phyloP scores from a whole-genome alignment of 2,113 vertebrate genomes.

The Todiramphus chloris region DNA sequence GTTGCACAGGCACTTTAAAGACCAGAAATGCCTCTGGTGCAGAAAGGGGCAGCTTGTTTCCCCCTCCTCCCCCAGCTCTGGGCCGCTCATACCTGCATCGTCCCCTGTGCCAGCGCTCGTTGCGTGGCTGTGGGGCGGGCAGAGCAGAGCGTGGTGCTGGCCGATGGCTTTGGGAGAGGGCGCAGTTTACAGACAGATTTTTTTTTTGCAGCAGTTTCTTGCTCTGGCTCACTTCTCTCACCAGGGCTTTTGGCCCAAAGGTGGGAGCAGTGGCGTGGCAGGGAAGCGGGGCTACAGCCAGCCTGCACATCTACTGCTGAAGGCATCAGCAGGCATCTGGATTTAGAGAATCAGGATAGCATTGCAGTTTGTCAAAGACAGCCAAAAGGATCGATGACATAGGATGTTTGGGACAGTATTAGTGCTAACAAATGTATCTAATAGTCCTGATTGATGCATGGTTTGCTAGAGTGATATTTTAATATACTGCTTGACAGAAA shows the following conservation, averaged over 20 bases:
- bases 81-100: rapidly evolving
- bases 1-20: neutral
- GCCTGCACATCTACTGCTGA: neutral
- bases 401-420: neutral
- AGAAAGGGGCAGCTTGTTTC: neutral
- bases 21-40: neutral
- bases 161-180: rapidly evolving
- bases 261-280: neutral
- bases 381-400: neutral
- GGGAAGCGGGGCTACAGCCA: neutral
- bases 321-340: neutral
- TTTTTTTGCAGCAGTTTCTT: neutral
- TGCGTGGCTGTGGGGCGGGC: neutral
- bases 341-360: no score
- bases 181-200: neutral
- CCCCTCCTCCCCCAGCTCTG: neutral
- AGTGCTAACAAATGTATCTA: neutral
- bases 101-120: rapidly evolving
- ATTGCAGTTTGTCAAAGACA: neutral
- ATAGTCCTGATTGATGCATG: neutral
- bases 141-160: rapidly evolving
- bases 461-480: neutral
- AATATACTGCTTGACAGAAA: neutral
- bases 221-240: neutral
- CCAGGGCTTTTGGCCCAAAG: rapidly evolving